These are phyloP conservation scores for Engraulis encrasicolus DNA, from an alignment of 2,113 vertebrate species.

Conservation along the genomic window DNA sequence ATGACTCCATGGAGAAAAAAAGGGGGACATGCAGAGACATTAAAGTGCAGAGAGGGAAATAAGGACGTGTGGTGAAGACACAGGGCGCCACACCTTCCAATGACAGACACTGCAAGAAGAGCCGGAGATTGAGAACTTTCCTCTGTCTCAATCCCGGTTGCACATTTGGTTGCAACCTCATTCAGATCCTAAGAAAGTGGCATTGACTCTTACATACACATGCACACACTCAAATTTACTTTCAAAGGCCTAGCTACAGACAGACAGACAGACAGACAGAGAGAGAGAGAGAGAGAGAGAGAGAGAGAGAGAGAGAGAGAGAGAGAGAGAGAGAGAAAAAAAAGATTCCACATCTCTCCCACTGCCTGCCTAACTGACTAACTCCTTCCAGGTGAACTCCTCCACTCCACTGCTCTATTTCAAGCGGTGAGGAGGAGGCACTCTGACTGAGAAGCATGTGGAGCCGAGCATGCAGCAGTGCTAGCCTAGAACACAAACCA, in stretches of 20 bases:
- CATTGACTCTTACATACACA: not conserved
- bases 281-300: too few relatives aligned
- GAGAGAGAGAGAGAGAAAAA: too few relatives aligned
- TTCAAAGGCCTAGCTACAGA: not conserved
- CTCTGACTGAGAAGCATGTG: constrained; percentile 7
- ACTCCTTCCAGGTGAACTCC: constrained; percentile 6
- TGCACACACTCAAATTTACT: not conserved
- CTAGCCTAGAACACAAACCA: not conserved
- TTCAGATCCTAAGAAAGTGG: not conserved
- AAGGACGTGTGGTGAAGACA: constrained; percentile 13
- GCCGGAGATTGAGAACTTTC: not conserved
- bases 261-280: too few relatives aligned
- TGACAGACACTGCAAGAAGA: not conserved
- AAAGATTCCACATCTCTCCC: constrained; percentile 1
- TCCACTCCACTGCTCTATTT: not conserved
- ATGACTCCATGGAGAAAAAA: not conserved
- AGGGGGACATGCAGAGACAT: not conserved
- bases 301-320: too few relatives aligned
- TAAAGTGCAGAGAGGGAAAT: not conserved
- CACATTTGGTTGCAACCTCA: not conserved
- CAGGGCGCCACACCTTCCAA: not conserved
- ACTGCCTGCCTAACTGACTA: constrained; percentile 1
- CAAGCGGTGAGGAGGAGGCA: not conserved
- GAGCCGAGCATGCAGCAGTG: not conserved
- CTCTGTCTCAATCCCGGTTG: not conserved